Evolutionary conservation across 1,140 invertebrate genomes (phyloP).

Genomic region (Chymomyza costata): DNA sequence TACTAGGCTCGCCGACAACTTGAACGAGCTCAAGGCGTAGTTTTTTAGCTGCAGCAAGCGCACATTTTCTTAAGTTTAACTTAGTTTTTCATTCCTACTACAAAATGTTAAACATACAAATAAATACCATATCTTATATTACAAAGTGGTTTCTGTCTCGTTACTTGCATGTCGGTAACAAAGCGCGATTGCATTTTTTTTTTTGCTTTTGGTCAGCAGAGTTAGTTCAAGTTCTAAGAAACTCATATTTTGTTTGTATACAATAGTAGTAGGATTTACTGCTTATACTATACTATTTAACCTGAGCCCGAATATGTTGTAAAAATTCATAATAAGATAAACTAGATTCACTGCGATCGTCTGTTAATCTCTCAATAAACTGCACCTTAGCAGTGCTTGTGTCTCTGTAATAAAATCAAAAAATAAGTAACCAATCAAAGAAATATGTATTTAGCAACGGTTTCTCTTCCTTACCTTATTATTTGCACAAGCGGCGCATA

Average conservation of each 20-base stretch:
- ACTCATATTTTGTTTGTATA: constrained; percentile 57
- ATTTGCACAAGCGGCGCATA: constrained; percentile 86
- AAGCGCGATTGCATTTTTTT: no score
- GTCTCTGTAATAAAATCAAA: constrained; percentile 81
- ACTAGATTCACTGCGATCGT: constrained; percentile 94
- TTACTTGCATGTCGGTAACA: no score
- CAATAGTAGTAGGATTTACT: constrained; percentile 51
- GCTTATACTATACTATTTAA: constrained; percentile 82
- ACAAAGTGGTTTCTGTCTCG: constrained; percentile 10
- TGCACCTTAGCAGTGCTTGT: constrained; percentile 87
- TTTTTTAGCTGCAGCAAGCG: not conserved
- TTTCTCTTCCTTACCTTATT: constrained; percentile 81
- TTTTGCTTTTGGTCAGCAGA: constrained; percentile 45
- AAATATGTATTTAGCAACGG: not conserved
- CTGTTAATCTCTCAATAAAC: constrained; percentile 93
- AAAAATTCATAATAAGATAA: constrained; percentile 99
- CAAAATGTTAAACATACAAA: constrained; percentile 13
- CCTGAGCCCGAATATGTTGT: constrained; percentile 94
- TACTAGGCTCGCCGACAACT: no score
- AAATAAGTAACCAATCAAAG: no score
- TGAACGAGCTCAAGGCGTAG: no score
- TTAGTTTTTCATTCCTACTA: constrained; percentile 5
- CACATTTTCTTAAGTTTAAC: constrained; percentile 4
- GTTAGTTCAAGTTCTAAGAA: constrained; percentile 49
- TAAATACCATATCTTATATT: constrained; percentile 24